A percentile compares a stretch with the other conserved stretches of the same genome.
Evolutionary conservation across 1,140 invertebrate genomes (phyloP).

Genomic region (Portunus trituberculatus): DNA sequence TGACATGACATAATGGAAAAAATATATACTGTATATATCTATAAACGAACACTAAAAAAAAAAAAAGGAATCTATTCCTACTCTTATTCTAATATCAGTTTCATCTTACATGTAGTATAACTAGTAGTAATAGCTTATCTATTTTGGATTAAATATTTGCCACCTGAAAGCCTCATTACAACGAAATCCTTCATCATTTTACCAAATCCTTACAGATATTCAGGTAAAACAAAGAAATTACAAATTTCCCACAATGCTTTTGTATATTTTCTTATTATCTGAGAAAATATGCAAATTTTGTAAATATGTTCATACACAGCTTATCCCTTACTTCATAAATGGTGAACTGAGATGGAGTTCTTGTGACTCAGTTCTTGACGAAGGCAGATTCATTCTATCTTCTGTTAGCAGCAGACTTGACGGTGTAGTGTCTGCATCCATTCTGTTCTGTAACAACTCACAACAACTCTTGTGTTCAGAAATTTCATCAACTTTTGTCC

Average conservation of each 20-base stretch:
- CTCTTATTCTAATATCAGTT: background rate
- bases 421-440: background rate
- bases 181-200: background rate
- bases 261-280: background rate
- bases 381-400: background rate
- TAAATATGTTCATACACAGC: background rate
- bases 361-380: background rate
- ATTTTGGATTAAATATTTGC: background rate
- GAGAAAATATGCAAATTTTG: background rate
- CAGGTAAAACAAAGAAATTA: background rate
- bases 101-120: background rate
- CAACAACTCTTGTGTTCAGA: background rate
- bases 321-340: background rate
- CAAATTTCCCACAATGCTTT: background rate
- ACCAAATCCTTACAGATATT: background rate
- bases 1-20: background rate
- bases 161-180: background rate
- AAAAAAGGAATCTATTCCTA: background rate
- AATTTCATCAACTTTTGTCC: background rate
- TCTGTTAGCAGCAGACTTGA: background rate
- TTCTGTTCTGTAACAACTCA: too few relatives aligned
- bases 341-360: conserved; percentile 30
- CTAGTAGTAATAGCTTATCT: background rate
- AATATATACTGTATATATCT: conserved; percentile 37
- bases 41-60: background rate